Evolutionary conservation across 1,140 invertebrate genomes (phyloP).

Genomic region (Drosophila lini): DNA sequence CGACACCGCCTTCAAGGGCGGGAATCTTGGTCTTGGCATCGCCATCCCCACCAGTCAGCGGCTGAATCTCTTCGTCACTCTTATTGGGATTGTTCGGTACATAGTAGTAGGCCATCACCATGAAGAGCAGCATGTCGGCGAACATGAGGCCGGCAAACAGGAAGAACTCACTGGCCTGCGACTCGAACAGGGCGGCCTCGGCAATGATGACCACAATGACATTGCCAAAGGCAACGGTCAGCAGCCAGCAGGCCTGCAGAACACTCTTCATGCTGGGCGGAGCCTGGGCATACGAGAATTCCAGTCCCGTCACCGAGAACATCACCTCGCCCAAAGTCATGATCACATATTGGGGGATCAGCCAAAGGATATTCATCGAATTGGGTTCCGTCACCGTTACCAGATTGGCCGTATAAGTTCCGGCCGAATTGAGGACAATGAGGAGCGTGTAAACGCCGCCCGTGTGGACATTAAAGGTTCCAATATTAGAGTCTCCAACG

Average conservation of each 20-base stretch:
- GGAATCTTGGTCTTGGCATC: conserved; percentile 30
- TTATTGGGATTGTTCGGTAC: conserved; percentile 83
- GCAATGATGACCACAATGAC: conserved; percentile 90
- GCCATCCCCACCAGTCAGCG: conserved; percentile 40
- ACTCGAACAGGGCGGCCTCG: conserved; percentile 77
- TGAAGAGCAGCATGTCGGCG: conserved; percentile 92
- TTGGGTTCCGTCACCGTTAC: conserved; percentile 87
- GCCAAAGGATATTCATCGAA: conserved; percentile 91
- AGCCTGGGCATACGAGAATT: conserved; percentile 96
- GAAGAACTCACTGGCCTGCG: conserved; percentile 91
- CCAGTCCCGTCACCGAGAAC: conserved; percentile 95
- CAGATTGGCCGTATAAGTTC: conserved; percentile 1
- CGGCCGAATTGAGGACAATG: conserved; percentile 40
- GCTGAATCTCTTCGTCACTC: conserved; percentile 44
- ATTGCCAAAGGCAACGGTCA: conserved; percentile 96
- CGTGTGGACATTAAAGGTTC: conserved; percentile 76
- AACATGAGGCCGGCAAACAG: conserved; percentile 95
- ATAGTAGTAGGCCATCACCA: conserved; percentile 90
- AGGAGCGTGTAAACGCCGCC: conserved; percentile 88
- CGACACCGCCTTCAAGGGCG: conserved; percentile 48
- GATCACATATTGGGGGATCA: conserved; percentile 94
- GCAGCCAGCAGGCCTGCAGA: conserved; percentile 94
- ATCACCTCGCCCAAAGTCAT: conserved; percentile 95
- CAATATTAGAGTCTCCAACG: conserved; percentile 64
- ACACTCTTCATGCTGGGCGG: conserved; percentile 97